Evolutionary conservation across 2,113 vertebrate genomes (phyloP), one percentile per base, ranked within the genome.

Genomic region (Phyllostomus discolor): DNA sequence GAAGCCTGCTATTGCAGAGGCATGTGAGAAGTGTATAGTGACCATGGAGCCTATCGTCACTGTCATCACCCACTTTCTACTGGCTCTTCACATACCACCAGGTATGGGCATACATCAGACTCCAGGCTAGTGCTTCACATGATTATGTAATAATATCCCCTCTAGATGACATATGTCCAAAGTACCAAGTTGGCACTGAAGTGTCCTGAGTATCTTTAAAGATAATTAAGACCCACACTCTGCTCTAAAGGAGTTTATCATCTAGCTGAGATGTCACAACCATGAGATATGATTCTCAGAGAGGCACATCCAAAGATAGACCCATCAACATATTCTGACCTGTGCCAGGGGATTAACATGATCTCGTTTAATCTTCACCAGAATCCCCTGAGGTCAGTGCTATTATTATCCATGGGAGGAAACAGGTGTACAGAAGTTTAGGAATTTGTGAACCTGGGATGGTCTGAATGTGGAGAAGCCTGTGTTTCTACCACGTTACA

Each of bases 81-180:
- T 46, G 9, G 5, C 70, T 70, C 50, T 33, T 67, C 22, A 17
- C 5, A 22, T 15, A 26, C 52, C 52, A 14, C 90, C 62, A 35
- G 66, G 22, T 66, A 31, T 76, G 38, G 31, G 80, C 57, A 20
- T 72, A 43, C n/a, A 17, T 90, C 80, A 46, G 70, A 70, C 43
- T 22, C 48, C 73, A 22, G 50, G 5, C 57, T 66, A 20, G 26
- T 54, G 75, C 80, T 84, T 80, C 90, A 62, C 33, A 1, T n/a
- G 72, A 48, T 88, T 66, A 20, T 84, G 54, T 90, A 59, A 66
- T 78, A 28, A 35, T 70, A 78, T 88, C 43, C 24, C 73, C 35
- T 43, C 66, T 8, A 92, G 85, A 75, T 70, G 70, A 75, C 78
- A 33, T 72, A 57, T 19, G 22, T 19, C 14, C 41, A 14, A 14